Percentiles rank a stretch among this genome's conserved stretches.
These are phyloP conservation scores for Lasioglossum leucozonium DNA, from an alignment of 2,888 invertebrate genomes.

Conservation along the genomic window DNA sequence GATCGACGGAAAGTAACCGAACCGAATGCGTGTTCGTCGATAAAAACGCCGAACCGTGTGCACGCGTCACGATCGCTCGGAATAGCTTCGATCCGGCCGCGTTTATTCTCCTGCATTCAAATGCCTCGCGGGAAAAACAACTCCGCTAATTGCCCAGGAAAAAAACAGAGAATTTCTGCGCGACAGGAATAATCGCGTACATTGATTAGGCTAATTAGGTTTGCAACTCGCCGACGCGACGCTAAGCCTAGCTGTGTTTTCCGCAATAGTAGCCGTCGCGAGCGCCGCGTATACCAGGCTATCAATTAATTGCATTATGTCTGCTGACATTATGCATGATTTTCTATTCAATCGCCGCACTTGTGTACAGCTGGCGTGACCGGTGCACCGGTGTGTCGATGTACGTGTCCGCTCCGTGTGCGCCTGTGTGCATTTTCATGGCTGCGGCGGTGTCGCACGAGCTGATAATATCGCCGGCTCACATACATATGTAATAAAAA, in stretches of 20 bases:
- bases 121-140: conserved; percentile 53
- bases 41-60: not conserved
- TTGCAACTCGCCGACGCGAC: conserved; percentile 40
- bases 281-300: conserved; percentile 31
- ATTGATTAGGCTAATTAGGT: conserved; percentile 65
- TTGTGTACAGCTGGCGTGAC: conserved; percentile 46
- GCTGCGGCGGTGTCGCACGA: conserved; percentile 28
- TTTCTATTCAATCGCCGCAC: conserved; percentile 59
- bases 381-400: conserved; percentile 40
- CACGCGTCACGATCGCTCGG: not conserved
- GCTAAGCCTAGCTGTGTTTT: conserved; percentile 10
- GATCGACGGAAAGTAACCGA: not conserved
- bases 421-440: conserved; percentile 34
- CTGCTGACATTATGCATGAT: conserved; percentile 47
- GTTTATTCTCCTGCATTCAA: conserved; percentile 31
- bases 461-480: conserved; percentile 47
- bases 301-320: conserved; percentile 64
- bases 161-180: not conserved
- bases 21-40: not conserved
- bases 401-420: too few relatives aligned
- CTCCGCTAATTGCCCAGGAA: conserved; percentile 19
- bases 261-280: not conserved
- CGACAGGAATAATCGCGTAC: conserved; percentile 29
- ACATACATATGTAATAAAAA: conserved; percentile 20
- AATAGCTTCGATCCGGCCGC: not conserved